Conservation (phyloP, 2,888 invertebrate genomes). For the Eupeodes luniger region DNA sequence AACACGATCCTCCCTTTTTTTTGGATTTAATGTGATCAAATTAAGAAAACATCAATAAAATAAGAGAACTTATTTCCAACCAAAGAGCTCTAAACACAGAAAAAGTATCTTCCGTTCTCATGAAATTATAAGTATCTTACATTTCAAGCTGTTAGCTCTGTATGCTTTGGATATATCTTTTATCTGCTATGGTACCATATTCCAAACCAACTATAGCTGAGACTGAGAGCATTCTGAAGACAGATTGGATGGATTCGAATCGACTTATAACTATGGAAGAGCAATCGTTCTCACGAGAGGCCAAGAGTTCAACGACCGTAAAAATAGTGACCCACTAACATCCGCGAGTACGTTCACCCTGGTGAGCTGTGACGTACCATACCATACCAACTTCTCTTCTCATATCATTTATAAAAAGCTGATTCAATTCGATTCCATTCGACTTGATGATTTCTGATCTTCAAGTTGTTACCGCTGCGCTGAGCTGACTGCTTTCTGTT, state of each 20-base stretch:
- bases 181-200: not conserved
- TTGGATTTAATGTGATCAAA: not conserved
- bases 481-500: not conserved
- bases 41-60: not conserved
- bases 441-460: conserved; percentile 54
- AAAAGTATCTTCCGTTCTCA: conserved; percentile 7
- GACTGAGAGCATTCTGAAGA: not conserved
- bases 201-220: not conserved
- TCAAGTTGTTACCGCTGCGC: not conserved
- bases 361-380: conserved; percentile 84
- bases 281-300: conserved; percentile 80
- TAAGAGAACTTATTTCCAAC: not conserved
- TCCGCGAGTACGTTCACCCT: conserved; percentile 85
- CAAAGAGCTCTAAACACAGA: not conserved
- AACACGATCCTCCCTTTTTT: not conserved
- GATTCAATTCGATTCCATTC: conserved; percentile 47
- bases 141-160: not conserved
- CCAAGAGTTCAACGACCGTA: conserved; percentile 84
- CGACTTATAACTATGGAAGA: conserved; percentile 34
- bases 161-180: not conserved
- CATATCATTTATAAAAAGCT: conserved; percentile 27
- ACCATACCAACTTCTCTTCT: conserved; percentile 77
- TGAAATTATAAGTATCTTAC: not conserved
- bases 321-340: conserved; percentile 85
- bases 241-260: conserved; percentile 32